Conservation (phyloP, 2,888 invertebrate genomes). For the Diplazon laetatorius region DNA sequence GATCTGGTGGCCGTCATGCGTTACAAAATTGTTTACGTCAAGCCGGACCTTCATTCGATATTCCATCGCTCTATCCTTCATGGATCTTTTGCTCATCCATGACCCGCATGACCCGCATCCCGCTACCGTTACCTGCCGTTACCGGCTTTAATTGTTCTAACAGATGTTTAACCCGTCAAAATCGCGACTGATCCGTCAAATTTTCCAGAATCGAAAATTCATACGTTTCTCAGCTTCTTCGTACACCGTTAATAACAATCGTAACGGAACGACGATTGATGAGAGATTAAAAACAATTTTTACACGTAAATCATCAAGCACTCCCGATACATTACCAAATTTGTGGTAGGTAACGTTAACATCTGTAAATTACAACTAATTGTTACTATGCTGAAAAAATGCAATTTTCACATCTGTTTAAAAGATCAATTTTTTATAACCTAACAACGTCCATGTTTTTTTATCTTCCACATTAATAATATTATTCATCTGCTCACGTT, state of each 20-base stretch:
- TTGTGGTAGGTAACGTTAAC: conserved; percentile 35
- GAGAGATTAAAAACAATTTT: conserved; percentile 2
- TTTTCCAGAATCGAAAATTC: conserved; percentile 8
- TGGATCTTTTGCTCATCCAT: too few species aligned
- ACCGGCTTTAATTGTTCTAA: background rate
- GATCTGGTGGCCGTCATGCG: too few species aligned
- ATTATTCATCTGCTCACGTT: too few species aligned
- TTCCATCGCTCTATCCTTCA: too few species aligned
- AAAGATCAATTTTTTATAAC: too few species aligned
- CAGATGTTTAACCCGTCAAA: conserved; percentile 51
- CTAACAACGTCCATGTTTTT: too few species aligned
- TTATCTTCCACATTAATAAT: too few species aligned
- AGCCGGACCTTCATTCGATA: too few species aligned
- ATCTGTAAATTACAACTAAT: conserved; percentile 14
- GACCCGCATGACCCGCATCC: background rate
- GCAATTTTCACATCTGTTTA: background rate
- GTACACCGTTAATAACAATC: conserved; percentile 7
- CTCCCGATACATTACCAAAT: conserved; percentile 20
- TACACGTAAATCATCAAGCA: background rate
- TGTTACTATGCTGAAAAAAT: conserved; percentile 1
- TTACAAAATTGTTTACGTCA: too few species aligned
- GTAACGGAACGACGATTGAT: background rate
- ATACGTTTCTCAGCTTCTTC: conserved; percentile 7
- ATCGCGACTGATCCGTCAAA: conserved; percentile 29
- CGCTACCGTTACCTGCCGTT: background rate